These are phyloP conservation scores for Anastrepha ludens DNA, from an alignment of 1,140 invertebrate genomes.

Conservation along the genomic window DNA sequence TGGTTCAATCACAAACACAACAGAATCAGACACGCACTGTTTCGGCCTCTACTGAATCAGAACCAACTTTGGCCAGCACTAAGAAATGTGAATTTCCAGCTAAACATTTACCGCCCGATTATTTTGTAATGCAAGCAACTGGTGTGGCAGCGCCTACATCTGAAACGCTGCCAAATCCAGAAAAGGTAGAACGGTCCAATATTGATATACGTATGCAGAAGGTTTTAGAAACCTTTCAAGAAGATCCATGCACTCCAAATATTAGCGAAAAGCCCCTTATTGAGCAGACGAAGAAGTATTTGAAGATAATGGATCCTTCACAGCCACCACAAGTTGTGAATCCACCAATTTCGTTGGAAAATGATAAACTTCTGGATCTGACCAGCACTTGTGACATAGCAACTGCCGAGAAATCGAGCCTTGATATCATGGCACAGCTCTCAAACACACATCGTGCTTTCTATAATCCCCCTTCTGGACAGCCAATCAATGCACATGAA, in stretches of 20 bases:
- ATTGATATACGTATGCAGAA: conserved; percentile 56
- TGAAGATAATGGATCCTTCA: background rate
- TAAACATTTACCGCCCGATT: conserved; percentile 50
- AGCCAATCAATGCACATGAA: background rate
- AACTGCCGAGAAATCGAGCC: background rate
- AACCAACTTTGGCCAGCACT: conserved; percentile 21
- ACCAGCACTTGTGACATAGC: background rate
- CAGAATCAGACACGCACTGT: background rate
- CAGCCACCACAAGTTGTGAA: background rate
- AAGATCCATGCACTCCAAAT: conserved; percentile 1
- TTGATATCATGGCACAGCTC: conserved; percentile 7
- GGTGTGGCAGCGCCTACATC: background rate
- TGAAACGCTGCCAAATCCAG: background rate
- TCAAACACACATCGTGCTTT: conserved; percentile 46
- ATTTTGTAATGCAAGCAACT: conserved; percentile 51
- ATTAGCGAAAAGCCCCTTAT: conserved; percentile 23
- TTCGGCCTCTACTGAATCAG: conserved; percentile 50
- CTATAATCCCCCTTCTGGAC: background rate
- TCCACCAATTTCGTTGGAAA: background rate
- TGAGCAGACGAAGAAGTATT: conserved; percentile 35
- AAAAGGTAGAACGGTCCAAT: conserved; percentile 13
- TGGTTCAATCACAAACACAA: background rate
- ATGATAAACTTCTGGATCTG: background rate
- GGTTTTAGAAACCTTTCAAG: conserved; percentile 50
- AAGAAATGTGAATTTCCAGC: background rate